Evolutionary conservation across 2,888 invertebrate species (phyloP).

Genomic region (Hirtodrosophila alboralis): DNA sequence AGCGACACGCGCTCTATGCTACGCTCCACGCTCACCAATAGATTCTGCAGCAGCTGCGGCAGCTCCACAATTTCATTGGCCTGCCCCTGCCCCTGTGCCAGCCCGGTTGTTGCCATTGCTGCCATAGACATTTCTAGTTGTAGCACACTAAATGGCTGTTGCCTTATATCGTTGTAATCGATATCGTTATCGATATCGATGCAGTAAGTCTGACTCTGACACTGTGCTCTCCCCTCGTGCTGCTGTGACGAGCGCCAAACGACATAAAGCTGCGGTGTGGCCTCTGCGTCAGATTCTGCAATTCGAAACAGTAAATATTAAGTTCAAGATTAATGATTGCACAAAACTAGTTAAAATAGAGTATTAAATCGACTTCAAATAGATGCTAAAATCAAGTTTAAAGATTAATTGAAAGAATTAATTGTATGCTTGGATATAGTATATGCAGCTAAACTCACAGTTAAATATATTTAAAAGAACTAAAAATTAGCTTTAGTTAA

Average conservation of each 20-base stretch:
- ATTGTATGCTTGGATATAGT: too few species aligned
- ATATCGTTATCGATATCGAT: constrained; percentile 83
- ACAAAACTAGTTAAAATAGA: background rate
- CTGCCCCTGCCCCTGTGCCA: constrained; percentile 64
- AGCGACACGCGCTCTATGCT: constrained; percentile 88
- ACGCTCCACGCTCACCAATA: constrained; percentile 88
- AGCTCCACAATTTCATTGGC: constrained; percentile 83
- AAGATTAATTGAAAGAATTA: too few species aligned
- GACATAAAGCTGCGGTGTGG: constrained; percentile 72
- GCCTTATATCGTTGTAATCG: constrained; percentile 76
- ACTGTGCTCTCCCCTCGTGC: constrained; percentile 68
- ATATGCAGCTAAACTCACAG: too few species aligned
- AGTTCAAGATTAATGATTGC: constrained; percentile 16
- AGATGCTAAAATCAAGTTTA: too few species aligned
- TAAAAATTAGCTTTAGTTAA: too few species aligned
- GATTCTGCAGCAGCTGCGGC: constrained; percentile 87
- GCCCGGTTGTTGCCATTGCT: constrained; percentile 38
- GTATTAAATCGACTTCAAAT: background rate
- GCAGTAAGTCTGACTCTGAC: constrained; percentile 75
- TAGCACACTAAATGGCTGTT: constrained; percentile 81
- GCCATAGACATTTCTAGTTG: constrained; percentile 81
- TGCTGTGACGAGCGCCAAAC: constrained; percentile 80
- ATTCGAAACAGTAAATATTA: constrained; percentile 18
- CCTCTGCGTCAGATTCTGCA: constrained; percentile 54
- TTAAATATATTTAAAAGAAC: too few species aligned